phyloP scores from a whole-genome alignment of 1,140 invertebrate species.

The Piezodorus guildinii region DNA sequence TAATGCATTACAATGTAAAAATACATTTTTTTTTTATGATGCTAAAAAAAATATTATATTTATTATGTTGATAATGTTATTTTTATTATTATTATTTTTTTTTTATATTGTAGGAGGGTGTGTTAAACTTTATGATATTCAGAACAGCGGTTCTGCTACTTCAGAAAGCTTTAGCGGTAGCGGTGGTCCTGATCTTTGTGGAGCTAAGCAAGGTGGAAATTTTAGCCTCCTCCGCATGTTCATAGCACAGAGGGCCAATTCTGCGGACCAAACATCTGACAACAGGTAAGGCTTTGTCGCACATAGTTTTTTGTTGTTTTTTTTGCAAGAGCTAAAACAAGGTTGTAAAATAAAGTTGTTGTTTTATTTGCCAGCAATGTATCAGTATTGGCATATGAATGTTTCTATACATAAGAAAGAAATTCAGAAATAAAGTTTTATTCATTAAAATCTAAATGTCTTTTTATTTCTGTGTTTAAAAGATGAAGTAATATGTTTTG shows the following conservation, averaged over 20 bases:
- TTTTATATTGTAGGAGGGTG: slow-evolving; percentile 29
- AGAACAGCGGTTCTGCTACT: slow-evolving; percentile 37
- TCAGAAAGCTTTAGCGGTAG: slow-evolving; percentile 34
- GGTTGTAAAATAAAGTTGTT: not conserved
- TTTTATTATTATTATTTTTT: not conserved
- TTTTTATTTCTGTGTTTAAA: no score
- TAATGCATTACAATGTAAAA: no score
- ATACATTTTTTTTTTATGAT: no score
- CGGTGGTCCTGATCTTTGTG: slow-evolving; percentile 31
- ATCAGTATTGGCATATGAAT: no score
- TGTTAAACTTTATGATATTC: slow-evolving; percentile 53
- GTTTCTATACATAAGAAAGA: no score
- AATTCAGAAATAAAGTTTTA: no score
- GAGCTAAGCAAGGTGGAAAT: slow-evolving; percentile 41
- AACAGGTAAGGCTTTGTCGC: not conserved
- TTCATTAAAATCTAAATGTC: no score
- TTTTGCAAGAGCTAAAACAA: not conserved
- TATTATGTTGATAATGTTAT: no score
- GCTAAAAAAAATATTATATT: no score
- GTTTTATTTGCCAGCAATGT: no score
- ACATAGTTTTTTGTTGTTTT: not conserved
- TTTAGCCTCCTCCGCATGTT: slow-evolving; percentile 79
- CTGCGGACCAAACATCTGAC: slow-evolving; percentile 1
- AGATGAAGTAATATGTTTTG: no score
- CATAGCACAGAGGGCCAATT: slow-evolving; percentile 54